These are phyloP conservation scores for Amitus sp. DNA, from an alignment of 2,888 invertebrate genomes.

Conservation along the genomic window DNA sequence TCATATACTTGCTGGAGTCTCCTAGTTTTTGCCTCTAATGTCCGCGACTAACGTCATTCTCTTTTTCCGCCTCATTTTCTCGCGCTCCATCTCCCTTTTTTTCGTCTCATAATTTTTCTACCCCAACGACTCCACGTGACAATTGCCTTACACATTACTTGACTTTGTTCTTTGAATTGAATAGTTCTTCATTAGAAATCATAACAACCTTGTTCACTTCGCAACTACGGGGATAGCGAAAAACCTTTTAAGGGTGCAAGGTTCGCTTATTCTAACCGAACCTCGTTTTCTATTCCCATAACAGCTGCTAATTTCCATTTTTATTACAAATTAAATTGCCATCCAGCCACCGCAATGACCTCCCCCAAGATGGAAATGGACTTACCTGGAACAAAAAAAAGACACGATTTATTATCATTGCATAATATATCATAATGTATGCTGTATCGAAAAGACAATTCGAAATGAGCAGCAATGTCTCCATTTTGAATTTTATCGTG, in stretches of 20 bases:
- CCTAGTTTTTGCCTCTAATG: slow-evolving; percentile 44
- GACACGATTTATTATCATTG: slow-evolving; percentile 17
- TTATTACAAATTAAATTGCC: slow-evolving; percentile 59
- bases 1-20: slow-evolving; percentile 13
- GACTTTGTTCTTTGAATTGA: slow-evolving; percentile 63
- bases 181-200: slow-evolving; percentile 64
- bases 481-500: too few relatives aligned
- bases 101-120: slow-evolving; percentile 20
- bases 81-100: slow-evolving; percentile 22
- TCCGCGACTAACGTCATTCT: slow-evolving; percentile 53
- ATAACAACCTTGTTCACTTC: slow-evolving; percentile 60
- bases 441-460: too few relatives aligned
- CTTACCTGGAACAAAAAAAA: slow-evolving; percentile 53
- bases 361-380: slow-evolving; percentile 37
- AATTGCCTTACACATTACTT: slow-evolving; percentile 58
- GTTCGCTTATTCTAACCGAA: slow-evolving; percentile 58
- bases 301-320: slow-evolving; percentile 60
- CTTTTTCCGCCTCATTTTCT: slow-evolving; percentile 12
- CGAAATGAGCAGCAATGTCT: too few relatives aligned
- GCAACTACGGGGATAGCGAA: slow-evolving; percentile 42
- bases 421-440: too few relatives aligned
- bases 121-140: slow-evolving; percentile 41
- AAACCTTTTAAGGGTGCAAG: slow-evolving; percentile 43
- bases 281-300: slow-evolving; percentile 51
- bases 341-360: slow-evolving; percentile 39